Percentiles rank a stretch among this genome's conserved stretches.
Evolutionary conservation across 2,113 vertebrate species (phyloP).

Genomic region (Mobula birostris): DNA sequence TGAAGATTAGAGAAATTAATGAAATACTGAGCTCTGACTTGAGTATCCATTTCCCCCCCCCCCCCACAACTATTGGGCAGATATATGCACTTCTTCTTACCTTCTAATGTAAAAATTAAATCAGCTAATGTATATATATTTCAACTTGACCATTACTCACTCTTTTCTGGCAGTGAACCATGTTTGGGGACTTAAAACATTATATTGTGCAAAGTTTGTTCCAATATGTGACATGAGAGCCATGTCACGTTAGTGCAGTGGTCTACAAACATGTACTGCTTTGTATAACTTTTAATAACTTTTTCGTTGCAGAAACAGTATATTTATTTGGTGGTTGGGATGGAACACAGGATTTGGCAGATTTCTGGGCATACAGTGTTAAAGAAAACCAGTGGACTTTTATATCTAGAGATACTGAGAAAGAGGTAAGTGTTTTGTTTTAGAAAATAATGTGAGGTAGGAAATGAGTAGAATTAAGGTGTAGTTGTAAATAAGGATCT

Average conservation of each 20-base stretch:
- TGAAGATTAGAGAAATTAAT: neutral
- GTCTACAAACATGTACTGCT: neutral
- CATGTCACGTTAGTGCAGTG: no score
- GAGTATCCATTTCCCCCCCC: neutral
- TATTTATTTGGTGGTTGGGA: slow-evolving; percentile 99
- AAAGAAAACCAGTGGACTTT: slow-evolving; percentile 96
- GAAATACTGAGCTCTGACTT: neutral
- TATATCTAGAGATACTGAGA: slow-evolving; percentile 94
- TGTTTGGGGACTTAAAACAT: neutral
- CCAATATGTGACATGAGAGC: no score
- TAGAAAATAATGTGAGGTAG: neutral
- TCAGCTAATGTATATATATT: neutral
- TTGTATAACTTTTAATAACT: neutral
- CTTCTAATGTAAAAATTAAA: neutral
- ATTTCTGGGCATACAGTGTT: slow-evolving; percentile 98
- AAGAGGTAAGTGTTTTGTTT: slow-evolving; percentile 68
- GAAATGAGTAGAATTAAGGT: neutral
- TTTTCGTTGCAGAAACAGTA: slow-evolving; percentile 73
- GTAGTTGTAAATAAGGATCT: neutral
- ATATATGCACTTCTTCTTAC: neutral
- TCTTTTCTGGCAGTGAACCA: neutral
- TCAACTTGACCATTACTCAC: neutral
- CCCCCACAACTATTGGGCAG: neutral
- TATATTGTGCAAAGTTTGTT: neutral
- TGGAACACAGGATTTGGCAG: slow-evolving; percentile 95